Evolutionary conservation across 2,113 vertebrate genomes (phyloP).

Genomic region (Phylloscopus trochilus): DNA sequence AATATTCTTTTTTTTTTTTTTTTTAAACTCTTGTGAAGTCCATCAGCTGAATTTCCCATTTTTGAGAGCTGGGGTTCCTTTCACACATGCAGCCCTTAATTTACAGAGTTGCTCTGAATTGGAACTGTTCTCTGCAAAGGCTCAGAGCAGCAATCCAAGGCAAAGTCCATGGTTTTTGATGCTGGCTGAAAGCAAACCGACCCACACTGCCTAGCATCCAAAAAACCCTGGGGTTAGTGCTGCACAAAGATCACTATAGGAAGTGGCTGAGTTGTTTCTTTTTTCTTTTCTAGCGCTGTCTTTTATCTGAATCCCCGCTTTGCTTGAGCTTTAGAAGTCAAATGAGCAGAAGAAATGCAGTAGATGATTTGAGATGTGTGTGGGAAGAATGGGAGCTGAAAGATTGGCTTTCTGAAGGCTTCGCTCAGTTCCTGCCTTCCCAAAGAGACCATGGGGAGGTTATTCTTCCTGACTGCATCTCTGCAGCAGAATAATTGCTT

Average conservation of each 20-base stretch:
- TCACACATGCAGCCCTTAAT: not conserved
- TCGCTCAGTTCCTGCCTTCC: slow-evolving; percentile 51
- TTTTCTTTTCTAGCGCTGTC: not conserved
- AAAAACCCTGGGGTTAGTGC: slow-evolving; percentile 34
- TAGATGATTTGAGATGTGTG: slow-evolving; percentile 52
- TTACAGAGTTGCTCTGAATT: not conserved
- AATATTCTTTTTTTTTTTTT: not conserved
- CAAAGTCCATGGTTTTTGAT: not conserved
- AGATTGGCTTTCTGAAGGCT: slow-evolving; percentile 30
- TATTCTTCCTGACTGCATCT: slow-evolving; percentile 45
- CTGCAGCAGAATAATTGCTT: not conserved
- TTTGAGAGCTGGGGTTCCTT: not conserved
- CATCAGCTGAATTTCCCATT: not conserved
- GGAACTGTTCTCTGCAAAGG: not conserved
- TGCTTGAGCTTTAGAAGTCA: slow-evolving; percentile 60
- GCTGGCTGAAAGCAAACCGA: not conserved
- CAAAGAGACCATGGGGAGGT: not conserved
- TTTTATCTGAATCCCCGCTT: slow-evolving; percentile 53
- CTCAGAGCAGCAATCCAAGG: not conserved
- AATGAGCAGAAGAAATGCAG: slow-evolving; percentile 64
- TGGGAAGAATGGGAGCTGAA: slow-evolving; percentile 58
- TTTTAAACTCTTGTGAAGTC: not conserved
- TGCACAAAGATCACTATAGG: slow-evolving; percentile 50
- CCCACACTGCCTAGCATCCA: not conserved
- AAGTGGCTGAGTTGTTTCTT: slow-evolving; percentile 1